These are phyloP conservation scores for Mustelus asterias DNA, from an alignment of 2,113 vertebrate genomes.

Conservation along the genomic window DNA sequence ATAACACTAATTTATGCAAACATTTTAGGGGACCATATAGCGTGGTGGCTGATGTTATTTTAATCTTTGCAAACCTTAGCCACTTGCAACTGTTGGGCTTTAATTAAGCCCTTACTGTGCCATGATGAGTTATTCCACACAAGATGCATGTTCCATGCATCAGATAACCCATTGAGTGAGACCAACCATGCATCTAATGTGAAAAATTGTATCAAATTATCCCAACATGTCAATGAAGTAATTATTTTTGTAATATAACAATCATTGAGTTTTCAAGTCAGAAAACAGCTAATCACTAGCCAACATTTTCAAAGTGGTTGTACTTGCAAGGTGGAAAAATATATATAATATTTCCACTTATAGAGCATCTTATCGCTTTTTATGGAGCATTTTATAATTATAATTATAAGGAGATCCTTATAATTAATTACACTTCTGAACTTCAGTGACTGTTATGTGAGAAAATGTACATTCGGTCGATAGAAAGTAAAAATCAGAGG, in stretches of 20 bases:
- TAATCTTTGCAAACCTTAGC: neutral
- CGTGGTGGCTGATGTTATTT: neutral
- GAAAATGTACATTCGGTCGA: neutral
- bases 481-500: neutral
- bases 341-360: neutral
- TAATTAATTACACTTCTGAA: neutral
- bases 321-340: no score
- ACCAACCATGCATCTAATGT: neutral
- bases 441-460: neutral
- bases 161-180: neutral
- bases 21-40: neutral
- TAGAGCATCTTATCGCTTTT: neutral
- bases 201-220: neutral
- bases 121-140: neutral
- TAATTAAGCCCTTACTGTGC: no score
- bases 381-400: neutral
- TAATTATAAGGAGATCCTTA: neutral
- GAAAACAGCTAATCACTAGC: no score
- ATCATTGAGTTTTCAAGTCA: no score
- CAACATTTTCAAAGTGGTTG: no score
- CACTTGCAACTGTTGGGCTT: neutral
- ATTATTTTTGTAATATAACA: no score
- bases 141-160: neutral
- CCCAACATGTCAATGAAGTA: neutral
- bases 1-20: neutral